These are phyloP conservation scores for Drosophila chauvacae DNA, from an alignment of 1,140 invertebrate species.

Conservation along the genomic window DNA sequence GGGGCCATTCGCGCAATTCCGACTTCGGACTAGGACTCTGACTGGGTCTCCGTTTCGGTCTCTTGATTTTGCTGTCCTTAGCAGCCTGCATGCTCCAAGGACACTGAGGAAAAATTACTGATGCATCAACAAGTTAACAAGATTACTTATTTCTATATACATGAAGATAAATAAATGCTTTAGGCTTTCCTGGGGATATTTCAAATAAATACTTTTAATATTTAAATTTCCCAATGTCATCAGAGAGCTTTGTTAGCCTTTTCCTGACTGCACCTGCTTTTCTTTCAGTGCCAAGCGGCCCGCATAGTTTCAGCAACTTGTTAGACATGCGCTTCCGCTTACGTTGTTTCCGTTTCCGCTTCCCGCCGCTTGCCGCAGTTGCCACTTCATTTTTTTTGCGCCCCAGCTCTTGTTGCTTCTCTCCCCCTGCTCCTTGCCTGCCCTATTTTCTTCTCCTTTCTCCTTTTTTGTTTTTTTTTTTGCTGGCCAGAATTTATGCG, in stretches of 20 bases:
- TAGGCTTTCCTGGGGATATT: not conserved
- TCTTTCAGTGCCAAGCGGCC: conserved; percentile 6
- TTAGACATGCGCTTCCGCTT: conserved; percentile 78
- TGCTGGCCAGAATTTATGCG: conserved; percentile 65
- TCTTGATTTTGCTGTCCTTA: not conserved
- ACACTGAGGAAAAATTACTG: not conserved
- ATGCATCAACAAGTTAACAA: not conserved
- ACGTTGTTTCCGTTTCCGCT: conserved; percentile 76
- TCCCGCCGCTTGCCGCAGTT: conserved; percentile 50
- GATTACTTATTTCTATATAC: no score
- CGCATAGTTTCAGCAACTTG: conserved; percentile 70
- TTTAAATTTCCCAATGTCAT: not conserved
- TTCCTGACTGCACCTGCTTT: not conserved
- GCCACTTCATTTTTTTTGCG: conserved; percentile 56
- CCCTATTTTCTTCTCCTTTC: conserved; percentile 19
- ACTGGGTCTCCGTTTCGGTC: not conserved
- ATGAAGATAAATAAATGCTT: no score
- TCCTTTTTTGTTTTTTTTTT: not conserved
- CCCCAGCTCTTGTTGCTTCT: conserved; percentile 11
- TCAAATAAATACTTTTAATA: not conserved
- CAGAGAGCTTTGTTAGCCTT: not conserved
- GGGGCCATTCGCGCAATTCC: conserved; percentile 40
- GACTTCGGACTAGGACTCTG: conserved; percentile 8
- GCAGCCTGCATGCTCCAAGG: not conserved
- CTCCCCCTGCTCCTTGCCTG: not conserved